A percentile compares a stretch with the other conserved stretches of the same genome.
These are phyloP conservation scores for Melanostigma gelatinosum DNA, from an alignment of 2,113 vertebrate genomes.

Conservation along the genomic window DNA sequence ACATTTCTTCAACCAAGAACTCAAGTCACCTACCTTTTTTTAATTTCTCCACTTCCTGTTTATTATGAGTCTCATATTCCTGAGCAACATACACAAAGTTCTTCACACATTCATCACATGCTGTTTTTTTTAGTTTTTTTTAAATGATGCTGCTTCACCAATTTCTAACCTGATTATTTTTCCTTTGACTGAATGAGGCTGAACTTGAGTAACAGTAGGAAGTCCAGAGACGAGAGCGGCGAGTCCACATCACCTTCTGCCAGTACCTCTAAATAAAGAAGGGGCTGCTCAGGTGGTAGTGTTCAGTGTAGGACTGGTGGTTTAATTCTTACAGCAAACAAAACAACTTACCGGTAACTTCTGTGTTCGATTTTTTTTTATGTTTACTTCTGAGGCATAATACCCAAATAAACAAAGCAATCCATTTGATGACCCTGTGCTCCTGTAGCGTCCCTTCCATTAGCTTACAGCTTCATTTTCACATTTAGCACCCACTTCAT, in stretches of 20 bases:
- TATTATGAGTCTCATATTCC: neutral
- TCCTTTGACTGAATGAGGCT: neutral
- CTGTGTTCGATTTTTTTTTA: constrained; percentile 46
- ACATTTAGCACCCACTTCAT: constrained; percentile 64
- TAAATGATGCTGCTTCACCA: neutral
- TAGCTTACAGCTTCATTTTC: constrained; percentile 57
- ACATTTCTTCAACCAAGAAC: neutral
- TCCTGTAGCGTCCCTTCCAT: constrained; percentile 42
- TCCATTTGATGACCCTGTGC: constrained; percentile 22
- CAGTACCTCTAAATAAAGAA: neutral
- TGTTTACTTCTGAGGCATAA: constrained; percentile 68
- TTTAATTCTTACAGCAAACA: neutral
- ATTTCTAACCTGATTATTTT: neutral
- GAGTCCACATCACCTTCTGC: neutral
- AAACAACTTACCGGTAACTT: too few relatives aligned
- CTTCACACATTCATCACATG: neutral
- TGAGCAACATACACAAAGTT: neutral
- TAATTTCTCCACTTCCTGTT: neutral
- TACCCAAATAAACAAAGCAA: constrained; percentile 59
- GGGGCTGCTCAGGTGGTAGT: neutral
- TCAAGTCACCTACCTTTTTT: neutral
- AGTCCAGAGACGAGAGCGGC: neutral
- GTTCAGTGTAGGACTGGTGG: neutral
- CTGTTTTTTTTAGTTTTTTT: neutral
- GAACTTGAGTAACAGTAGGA: neutral